Conservation (phyloP, 2,797 vertebrate genomes). For the Mormyrops boulengeri region DNA sequence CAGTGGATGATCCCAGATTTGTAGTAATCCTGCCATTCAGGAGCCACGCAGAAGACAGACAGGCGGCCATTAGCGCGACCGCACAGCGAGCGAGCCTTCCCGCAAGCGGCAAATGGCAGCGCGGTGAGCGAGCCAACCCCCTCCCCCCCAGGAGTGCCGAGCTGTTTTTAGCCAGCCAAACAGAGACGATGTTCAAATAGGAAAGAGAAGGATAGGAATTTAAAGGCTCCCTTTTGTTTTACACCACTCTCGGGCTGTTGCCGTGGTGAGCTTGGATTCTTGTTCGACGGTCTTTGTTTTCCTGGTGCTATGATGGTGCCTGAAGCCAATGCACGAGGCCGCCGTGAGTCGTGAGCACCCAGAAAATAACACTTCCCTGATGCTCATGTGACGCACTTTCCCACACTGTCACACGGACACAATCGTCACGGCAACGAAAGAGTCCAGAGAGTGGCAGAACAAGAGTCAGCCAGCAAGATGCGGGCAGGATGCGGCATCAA, state of each 20-base stretch:
- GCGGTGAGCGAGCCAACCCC: constrained; percentile 19
- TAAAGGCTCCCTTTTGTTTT: constrained; percentile 10
- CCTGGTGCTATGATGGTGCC: neutral
- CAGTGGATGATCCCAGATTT: constrained; percentile 98
- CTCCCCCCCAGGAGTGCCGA: constrained; percentile 22
- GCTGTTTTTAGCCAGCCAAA: constrained; percentile 36
- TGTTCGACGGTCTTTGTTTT: neutral
- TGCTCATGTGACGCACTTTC: neutral
- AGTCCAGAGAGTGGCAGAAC: neutral
- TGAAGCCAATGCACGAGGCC: neutral
- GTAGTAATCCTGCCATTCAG: constrained; percentile 90
- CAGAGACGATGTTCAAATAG: constrained; percentile 21
- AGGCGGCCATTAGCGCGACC: constrained; percentile 63
- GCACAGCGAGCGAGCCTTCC: constrained; percentile 31
- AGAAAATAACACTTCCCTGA: neutral
- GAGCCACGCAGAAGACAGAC: constrained; percentile 44
- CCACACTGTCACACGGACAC: neutral
- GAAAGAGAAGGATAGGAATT: neutral
- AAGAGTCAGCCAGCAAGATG: neutral
- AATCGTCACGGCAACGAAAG: neutral
- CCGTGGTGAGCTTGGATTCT: neutral
- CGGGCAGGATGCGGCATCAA: neutral
- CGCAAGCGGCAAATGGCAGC: constrained; percentile 25
- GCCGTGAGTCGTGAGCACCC: neutral
- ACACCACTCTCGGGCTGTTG: neutral